Evolutionary conservation across 2,797 vertebrate genomes (phyloP).

Genomic region (Remorina albescens): DNA sequence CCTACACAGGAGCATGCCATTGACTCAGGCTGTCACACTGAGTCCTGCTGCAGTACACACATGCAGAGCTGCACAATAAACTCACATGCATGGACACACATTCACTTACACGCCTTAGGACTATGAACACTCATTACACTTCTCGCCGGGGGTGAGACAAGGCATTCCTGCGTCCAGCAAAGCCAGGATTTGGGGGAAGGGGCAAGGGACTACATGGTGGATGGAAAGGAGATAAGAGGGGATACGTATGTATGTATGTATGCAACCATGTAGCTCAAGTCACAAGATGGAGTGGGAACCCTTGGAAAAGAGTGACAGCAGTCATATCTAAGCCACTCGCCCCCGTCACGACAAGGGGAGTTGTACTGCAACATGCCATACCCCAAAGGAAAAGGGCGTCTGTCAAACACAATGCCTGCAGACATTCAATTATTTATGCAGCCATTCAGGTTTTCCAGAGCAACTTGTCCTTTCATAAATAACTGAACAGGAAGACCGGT

Average conservation of each 20-base stretch:
- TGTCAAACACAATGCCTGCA: conserved; percentile 60
- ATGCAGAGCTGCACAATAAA: conserved; percentile 26
- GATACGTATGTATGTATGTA: no score
- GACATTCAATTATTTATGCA: conserved; percentile 60
- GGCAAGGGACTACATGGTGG: conserved; percentile 5
- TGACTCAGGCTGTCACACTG: conserved; percentile 64
- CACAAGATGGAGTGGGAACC: conserved; percentile 48
- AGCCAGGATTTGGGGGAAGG: conserved; percentile 17
- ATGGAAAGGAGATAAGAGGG: not conserved
- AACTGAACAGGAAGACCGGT: conserved; percentile 52
- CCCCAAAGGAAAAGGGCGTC: conserved; percentile 26
- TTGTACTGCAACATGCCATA: conserved; percentile 27
- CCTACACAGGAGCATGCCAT: conserved; percentile 61
- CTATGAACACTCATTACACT: conserved; percentile 38
- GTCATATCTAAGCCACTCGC: conserved; percentile 48
- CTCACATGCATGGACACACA: conserved; percentile 27
- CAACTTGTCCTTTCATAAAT: conserved; percentile 64
- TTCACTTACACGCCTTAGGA: conserved; percentile 18
- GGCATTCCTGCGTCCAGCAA: conserved; percentile 47
- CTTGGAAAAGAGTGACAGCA: conserved; percentile 55
- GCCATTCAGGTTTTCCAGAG: conserved; percentile 62
- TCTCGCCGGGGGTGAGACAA: conserved; percentile 46
- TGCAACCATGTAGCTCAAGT: conserved; percentile 31
- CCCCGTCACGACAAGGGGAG: conserved; percentile 28
- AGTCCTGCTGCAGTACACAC: conserved; percentile 45